Evolutionary conservation across 2,113 vertebrate species (phyloP).

Genomic region (Tiliqua scincoides): DNA sequence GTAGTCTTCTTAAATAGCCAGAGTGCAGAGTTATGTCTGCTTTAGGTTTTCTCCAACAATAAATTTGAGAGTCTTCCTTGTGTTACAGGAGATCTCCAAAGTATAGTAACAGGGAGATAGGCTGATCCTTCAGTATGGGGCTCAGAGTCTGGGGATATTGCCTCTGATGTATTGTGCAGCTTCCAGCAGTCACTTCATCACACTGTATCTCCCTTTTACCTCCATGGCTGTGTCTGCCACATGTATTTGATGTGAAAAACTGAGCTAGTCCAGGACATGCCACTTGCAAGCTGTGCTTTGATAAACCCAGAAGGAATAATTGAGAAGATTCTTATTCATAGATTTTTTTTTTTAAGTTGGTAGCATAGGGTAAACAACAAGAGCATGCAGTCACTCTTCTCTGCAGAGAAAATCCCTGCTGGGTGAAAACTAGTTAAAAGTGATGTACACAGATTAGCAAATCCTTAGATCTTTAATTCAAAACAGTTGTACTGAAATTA

Average conservation of each 20-base stretch:
- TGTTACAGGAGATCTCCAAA: neutral
- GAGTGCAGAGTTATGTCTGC: no score
- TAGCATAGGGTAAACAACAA: neutral
- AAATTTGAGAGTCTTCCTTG: neutral
- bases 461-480: constrained; percentile 10
- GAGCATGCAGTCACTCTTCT: neutral
- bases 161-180: neutral
- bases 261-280: neutral
- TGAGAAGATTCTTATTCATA: neutral
- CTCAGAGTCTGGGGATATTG: neutral
- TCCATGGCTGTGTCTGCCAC: neutral
- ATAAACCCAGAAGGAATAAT: neutral
- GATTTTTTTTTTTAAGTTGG: neutral
- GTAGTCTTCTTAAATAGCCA: neutral
- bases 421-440: neutral
- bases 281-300: neutral
- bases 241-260: neutral
- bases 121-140: neutral
- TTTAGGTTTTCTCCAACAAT: neutral
- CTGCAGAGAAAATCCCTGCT: neutral
- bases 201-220: neutral
- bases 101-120: neutral
- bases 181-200: neutral
- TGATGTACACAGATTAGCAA: neutral
- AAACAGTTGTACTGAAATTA: neutral